These are phyloP conservation scores for Scophthalmus maximus DNA, from an alignment of 2,113 vertebrate species.

Conservation along the genomic window DNA sequence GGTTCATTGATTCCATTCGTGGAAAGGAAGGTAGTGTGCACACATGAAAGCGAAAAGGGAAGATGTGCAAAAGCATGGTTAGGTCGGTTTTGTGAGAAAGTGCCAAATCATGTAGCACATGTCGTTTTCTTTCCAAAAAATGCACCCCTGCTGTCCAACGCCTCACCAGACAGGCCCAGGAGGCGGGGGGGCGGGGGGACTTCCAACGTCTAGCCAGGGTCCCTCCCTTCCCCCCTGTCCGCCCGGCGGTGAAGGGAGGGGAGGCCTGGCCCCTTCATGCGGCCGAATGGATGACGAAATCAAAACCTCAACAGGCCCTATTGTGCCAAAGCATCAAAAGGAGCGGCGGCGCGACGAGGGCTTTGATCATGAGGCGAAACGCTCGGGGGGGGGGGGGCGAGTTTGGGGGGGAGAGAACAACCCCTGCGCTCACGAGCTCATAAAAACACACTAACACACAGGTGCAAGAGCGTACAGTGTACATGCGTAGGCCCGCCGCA, in stretches of 20 bases:
- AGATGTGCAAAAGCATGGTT: no score
- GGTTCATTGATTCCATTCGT: no score
- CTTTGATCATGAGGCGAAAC: slow-evolving; percentile 76
- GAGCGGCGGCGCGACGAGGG: slow-evolving; percentile 42
- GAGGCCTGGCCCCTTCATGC: slow-evolving; percentile 48
- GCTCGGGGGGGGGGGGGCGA: slow-evolving; percentile 37
- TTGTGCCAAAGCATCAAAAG: slow-evolving; percentile 74
- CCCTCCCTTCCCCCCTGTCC: slow-evolving; percentile 7
- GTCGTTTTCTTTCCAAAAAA: neutral
- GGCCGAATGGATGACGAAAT: slow-evolving; percentile 73
- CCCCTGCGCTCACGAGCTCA: slow-evolving; percentile 56
- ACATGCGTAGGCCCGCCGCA: slow-evolving; percentile 23
- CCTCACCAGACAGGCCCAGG: slow-evolving; percentile 31
- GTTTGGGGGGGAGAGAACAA: slow-evolving; percentile 38
- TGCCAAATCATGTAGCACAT: no score
- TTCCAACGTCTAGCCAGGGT: slow-evolving; percentile 30
- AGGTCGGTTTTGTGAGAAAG: no score
- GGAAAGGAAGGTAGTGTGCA: no score
- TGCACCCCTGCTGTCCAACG: neutral
- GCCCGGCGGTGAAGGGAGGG: slow-evolving; percentile 31
- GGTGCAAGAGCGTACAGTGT: slow-evolving; percentile 50
- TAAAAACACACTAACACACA: slow-evolving; percentile 59
- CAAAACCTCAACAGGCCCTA: slow-evolving; percentile 70
- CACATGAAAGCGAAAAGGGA: no score
- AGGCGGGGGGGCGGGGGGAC: slow-evolving; percentile 40